Base-by-base conservation (phyloP, 2,888 invertebrate genomes). In the Andrena marginata region DNA sequence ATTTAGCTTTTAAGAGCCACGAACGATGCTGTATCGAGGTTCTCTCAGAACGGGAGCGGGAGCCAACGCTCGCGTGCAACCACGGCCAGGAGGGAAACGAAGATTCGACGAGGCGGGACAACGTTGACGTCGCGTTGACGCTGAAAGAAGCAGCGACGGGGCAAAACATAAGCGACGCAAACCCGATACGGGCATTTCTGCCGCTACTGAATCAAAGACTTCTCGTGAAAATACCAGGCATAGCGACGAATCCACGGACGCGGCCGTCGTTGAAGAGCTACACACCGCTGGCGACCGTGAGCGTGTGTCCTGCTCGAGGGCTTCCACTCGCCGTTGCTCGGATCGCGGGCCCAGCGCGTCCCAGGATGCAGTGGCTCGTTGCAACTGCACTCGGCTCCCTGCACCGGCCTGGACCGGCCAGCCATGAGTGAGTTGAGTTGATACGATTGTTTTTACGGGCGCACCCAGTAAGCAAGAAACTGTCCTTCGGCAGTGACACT, bases 371-470 rank as follows among this genome's bases (percentile, higher is more conserved):
- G 69, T 77, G 26, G 70, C 72, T 83, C 72, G 87, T 78, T 84
- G 87, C 85, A 67, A 75, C 77, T 77, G 77, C 80, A 48, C 71
- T 72, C 72, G 64, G 59, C 42, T 65, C 72, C 77, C 78, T 33
- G 74, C 85, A 70, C 76, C 85, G 79, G 80, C 79, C 88, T 85
- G 89, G 84, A 83, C 85, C 78, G 79, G 82, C 85, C 89, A 87
- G 77, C 80, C 88, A 88, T 82, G 86, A 88, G 85, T 87, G 91
- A 92, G 90, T 91, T 89, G 90, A 91, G 91, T 91, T 91, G 92
- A 92, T 93, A 91, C 93, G 92, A 93, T 93, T 92, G 91, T 93
- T 93, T 93, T 93, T 93, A 92, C 92, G 87, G 91, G 87, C 92
- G 91, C 92, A 91, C 90, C 92, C 92, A 91, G 89, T 85, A 88